Base-by-base conservation (phyloP, 2,113 vertebrate genomes). In the Chinchilla lanigera region DNA sequence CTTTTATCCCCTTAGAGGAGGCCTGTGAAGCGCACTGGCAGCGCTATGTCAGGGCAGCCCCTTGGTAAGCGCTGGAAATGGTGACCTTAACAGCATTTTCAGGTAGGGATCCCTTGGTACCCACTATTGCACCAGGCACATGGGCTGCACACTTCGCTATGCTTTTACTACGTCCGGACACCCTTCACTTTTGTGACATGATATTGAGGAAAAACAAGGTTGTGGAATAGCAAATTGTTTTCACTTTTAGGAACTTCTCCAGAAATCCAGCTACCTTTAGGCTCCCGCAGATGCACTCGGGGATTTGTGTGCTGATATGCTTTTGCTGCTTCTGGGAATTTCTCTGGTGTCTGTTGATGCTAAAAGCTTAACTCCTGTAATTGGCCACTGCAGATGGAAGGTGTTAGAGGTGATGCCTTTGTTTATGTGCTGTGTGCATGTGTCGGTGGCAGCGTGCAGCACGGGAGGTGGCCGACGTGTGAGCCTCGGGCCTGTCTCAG, bases 1-100 rank as follows among this genome's bases (percentile, higher is more conserved):
- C 75, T 2, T 91, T 89, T 58, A 30, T 96, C 78, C 75, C 54
- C 19, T 60, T 86, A 65, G 65, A 83, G 91, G 67, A 93, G 96
- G 86, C 41, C 16, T 41, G 24, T 92, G 58, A 80, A 71, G 63
- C 77, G 71, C 44, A 13, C 86, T 86, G 58, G 22, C 6, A 17
- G 86, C 10, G 1, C 24, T n/a, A 11, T 10, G 69, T 60, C 86
- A 7, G 13, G 58, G 67, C n/a, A 87, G 58, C 26, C 58, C 89
- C 24, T 8, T 81, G 78, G 73, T 86, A 19, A 86, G 28, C 84
- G 24, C 50, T 0, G 1, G 69, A 56, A 84, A 77, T 52, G 52
- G 30, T n/a, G 58, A 63, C 71, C 56, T 60, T 12, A 20, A 24
- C 24, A 19, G 35, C 82, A 35, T 77, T 83, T 86, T 73, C 77